Evolutionary conservation across 2,113 vertebrate species (phyloP), one percentile per base, ranked within the genome.

Genomic region (Zapus hudsonius): DNA sequence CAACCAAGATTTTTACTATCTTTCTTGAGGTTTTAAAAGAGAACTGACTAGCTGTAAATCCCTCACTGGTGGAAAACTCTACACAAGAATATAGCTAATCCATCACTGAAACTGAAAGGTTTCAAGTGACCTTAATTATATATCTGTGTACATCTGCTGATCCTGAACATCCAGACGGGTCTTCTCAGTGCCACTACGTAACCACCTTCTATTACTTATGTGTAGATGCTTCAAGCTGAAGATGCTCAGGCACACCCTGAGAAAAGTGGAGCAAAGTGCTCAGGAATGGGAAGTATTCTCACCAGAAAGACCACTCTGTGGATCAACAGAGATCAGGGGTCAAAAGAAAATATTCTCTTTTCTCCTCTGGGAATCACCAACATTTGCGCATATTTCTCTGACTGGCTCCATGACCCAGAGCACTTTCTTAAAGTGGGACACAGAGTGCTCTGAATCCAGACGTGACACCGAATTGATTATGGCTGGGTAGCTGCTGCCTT

Each of bases 371-470:
- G 90, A 90, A 82, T 73, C 70, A 59, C 6, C 61, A 94, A 66
- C 63, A 69, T 93, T 57, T 90, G 19, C 78, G 79, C 4, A 2
- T 27, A 82, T 79, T 90, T 85, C 88, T 84, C 36, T 22, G 25
- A 67, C 72, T 76, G 76, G 12, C 84, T 94, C 61, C 38, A 52
- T 23, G 92, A 92, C 94, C 52, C 55, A 88, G 82, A 75, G 72
- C 57, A 36, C 57, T 79, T 91, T 89, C 69, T 76, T 88, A 84
- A 96, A 96, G 83, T 94, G 83, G 92, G 90, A 96, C 94, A 93
- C 85, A 69, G 64, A 57, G 13, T 69, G 92, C 92, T 92, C 85
- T 64, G 75, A 57, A 82, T 94, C 82, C 76, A 84, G 92, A 87
- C 66, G 33, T 83, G 82, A 95, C 79, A 38, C 79, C 16, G 44